These are phyloP conservation scores for Taenioides sp. DNA, from an alignment of 2,797 vertebrate genomes.

Conservation along the genomic window DNA sequence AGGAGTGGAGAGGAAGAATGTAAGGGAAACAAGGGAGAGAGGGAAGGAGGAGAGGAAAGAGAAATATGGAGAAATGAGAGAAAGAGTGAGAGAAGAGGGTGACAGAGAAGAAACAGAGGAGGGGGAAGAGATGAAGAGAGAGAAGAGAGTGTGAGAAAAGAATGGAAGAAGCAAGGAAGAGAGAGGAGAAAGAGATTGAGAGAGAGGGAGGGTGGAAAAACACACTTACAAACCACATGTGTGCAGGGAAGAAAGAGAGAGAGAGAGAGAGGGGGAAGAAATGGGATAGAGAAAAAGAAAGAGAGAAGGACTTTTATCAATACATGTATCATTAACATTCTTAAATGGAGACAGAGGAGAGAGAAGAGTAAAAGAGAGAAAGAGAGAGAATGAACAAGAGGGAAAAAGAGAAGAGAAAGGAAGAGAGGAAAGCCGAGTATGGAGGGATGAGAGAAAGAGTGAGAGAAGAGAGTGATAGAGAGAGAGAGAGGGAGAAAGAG, in stretches of 20 bases:
- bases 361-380: neutral
- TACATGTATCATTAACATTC: too few species aligned
- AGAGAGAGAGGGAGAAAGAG: neutral
- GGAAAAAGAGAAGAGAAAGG: neutral
- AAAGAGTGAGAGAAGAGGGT: neutral
- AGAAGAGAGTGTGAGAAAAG: slow-evolving; percentile 42
- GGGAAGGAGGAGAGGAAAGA: slow-evolving; percentile 61
- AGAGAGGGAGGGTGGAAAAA: slow-evolving; percentile 46
- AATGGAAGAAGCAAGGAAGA: neutral
- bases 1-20: slow-evolving; percentile 82
- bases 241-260: slow-evolving; percentile 58
- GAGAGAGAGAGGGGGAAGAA: slow-evolving; percentile 80
- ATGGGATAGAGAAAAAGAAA: neutral
- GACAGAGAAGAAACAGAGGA: slow-evolving; percentile 73
- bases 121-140: slow-evolving; percentile 70
- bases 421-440: neutral
- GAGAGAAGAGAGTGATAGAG: neutral
- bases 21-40: slow-evolving; percentile 64
- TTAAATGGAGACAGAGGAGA: neutral
- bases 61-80: neutral
- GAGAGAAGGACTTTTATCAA: neutral
- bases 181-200: neutral
- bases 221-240: too few species aligned
- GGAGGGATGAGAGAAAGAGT: neutral
- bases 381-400: neutral